phyloP scores from a whole-genome alignment of 2,797 vertebrate genomes.

The Accipiter fasciatus region DNA sequence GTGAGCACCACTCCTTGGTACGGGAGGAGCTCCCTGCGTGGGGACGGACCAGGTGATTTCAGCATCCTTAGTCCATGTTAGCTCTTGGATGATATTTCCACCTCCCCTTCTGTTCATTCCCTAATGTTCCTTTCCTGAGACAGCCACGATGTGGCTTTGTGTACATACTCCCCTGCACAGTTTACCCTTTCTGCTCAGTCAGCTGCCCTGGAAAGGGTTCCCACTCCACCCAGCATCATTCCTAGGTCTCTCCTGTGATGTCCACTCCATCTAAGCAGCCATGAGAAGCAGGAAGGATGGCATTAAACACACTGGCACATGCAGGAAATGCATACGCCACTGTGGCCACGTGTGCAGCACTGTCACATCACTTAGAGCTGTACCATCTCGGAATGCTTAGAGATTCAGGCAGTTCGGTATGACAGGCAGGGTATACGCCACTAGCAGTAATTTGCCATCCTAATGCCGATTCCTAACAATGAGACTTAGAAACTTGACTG shows the following conservation, averaged over 20 bases:
- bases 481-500: not conserved
- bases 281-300: not conserved
- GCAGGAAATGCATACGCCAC: not conserved
- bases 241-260: not conserved
- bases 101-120: not conserved
- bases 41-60: not conserved
- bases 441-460: not conserved
- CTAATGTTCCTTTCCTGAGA: not conserved
- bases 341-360: not conserved
- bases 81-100: not conserved
- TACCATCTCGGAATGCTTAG: not conserved
- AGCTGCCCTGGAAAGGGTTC: not conserved
- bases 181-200: not conserved
- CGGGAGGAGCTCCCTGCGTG: not conserved
- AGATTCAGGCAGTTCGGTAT: not conserved
- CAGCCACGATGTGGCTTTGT: not conserved
- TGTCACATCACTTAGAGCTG: not conserved
- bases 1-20: not conserved
- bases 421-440: not conserved
- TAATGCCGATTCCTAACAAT: not conserved
- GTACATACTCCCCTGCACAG: not conserved
- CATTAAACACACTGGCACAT: not conserved
- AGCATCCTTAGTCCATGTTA: not conserved
- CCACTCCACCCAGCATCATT: not conserved
- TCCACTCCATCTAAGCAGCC: not conserved